phyloP scores from a whole-genome alignment of 2,113 vertebrate species.

The Caloenas nicobarica region DNA sequence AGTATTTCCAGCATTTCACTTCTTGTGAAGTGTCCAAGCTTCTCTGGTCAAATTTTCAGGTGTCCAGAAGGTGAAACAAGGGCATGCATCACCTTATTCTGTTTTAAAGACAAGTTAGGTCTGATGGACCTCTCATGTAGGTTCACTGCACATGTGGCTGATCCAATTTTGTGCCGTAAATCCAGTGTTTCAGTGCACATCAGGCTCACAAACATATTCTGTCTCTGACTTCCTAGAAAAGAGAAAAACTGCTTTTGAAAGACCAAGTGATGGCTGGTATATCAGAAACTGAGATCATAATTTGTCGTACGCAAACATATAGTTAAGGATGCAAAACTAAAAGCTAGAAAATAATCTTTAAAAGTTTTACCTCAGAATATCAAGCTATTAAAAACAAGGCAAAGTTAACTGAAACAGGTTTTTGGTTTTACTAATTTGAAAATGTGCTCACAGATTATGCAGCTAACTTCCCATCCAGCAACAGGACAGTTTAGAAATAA shows the following conservation, averaged over 20 bases:
- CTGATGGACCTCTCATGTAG: neutral
- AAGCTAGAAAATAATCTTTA: neutral
- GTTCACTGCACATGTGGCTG: neutral
- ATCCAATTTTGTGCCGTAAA: neutral
- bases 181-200: neutral
- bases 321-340: neutral
- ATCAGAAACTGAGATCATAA: neutral
- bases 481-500: neutral
- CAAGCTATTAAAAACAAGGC: neutral
- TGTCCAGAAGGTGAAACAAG: neutral
- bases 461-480: neutral
- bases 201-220: fast-evolving
- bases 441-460: neutral
- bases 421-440: neutral
- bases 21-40: neutral
- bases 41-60: neutral
- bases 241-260: neutral
- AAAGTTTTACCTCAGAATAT: neutral
- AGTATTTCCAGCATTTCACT: neutral
- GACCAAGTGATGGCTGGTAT: neutral
- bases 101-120: neutral
- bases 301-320: neutral
- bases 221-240: neutral
- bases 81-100: neutral
- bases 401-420: neutral